Base-by-base conservation (phyloP, 2,797 vertebrate genomes). In the Alcedo quadribrachys region DNA sequence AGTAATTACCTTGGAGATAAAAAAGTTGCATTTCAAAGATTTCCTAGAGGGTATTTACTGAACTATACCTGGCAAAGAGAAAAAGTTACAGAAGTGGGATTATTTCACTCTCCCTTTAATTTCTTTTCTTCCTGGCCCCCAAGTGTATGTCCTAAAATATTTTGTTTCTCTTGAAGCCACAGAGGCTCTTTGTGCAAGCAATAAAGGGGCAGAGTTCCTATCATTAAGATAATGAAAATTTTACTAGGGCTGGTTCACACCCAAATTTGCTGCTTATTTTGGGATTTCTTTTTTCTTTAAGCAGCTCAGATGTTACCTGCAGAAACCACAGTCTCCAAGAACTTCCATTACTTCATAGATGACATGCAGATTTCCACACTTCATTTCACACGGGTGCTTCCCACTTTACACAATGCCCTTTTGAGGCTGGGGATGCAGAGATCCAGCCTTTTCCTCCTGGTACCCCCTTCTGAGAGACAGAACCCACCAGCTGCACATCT, bases 361-460 rank as follows among this genome's bases (percentile, higher is more conserved):
- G 5, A 3, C 0, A 0, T 25, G 66, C 5, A 0, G 5, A 12
- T 45, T 70, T 58, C 53, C 24, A 14, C 0, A 0, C 12, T 19
- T 42, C 25, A 4, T n/a, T 37, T 22, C 5, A 0, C 1, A 8
- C 1, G 14, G 17, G 8, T 17, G 21, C 13, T 54, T 20, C 43
- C 22, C 3, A 1, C 40, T 46, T 11, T 35, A 16, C 4, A 1
- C 48, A 46, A 61, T 53, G 40, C 9, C 17, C 20, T 15, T n/a
- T 20, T 3, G 55, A 32, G 37, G 24, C n/a, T 9, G 35, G 9
- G 8, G 28, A 5, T 16, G 13, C 22, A 66, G 40, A 15, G 10
- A 12, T 3, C 5, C 6, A 30, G 14, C 12, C 12, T 68, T 74
- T 43, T 57, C 13, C 46, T 62, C 32, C 53, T 28, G 9, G 5